Evolutionary conservation across 2,888 invertebrate genomes (phyloP), one percentile per base, ranked within the genome.

Genomic region (Rhynchonema sp.): DNA sequence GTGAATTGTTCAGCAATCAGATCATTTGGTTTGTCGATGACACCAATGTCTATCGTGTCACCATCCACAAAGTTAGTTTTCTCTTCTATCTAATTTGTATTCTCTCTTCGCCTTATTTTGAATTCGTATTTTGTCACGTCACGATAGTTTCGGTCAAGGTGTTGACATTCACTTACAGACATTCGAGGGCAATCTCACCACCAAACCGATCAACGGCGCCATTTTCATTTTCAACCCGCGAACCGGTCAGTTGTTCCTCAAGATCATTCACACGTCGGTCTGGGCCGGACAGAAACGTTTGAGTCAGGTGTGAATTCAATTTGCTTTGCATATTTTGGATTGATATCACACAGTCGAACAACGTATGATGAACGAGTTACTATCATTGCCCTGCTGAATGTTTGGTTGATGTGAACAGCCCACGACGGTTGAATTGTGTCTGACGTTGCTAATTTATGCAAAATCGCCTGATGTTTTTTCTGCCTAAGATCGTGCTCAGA

Each of bases 11-110:
- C 80, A 92, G 91, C n/a, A 99, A 98, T 78, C 98, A 98, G 77
- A 99, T 99, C 71, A 99, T 99, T 77, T 98, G 98, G 98, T 98
- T 98, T 76, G 96, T 98, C 20, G 98, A 98, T 72, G 98, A 99
- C 74, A 99, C 98, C 0, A 98, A 98, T 74, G 98, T 99, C 29
- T 98, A 98, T 77, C 82, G 98, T 65, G 98, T 99, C 28, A 98
- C 98, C 0, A 98, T 98, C 70, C 98, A 98, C 80, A 98, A 98
- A 73, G 76, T 76, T 62, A 59, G 66, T 27, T 38, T 38, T 13
- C 38, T 13, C 20, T 38, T 13, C 38, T 13, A 13, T 20, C 38
- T 13, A 38, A 9, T 13, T 20, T 13, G 38, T 38, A 9, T 13
- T 13, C 38, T 38, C 20, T 38, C 20, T 38, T 38, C n/a, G n/a